A percentile compares a stretch with the other conserved stretches of the same genome.
phyloP scores from a whole-genome alignment of 2,797 vertebrate genomes.

The Picus viridis region DNA sequence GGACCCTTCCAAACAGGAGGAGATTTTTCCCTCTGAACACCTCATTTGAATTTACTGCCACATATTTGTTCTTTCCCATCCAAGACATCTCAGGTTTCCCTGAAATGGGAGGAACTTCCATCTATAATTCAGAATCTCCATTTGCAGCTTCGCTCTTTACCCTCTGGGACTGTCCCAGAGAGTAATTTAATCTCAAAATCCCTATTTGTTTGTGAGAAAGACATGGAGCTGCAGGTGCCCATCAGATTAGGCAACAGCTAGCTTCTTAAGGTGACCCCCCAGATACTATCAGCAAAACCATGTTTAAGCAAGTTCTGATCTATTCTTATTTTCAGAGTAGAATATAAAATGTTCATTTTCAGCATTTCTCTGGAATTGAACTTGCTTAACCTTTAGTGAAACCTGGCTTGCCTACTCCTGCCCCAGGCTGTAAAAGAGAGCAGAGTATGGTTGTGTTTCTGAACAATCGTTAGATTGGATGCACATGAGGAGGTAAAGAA shows the following conservation, averaged over 20 bases:
- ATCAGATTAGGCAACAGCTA: conserved; percentile 2
- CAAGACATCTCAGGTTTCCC: background rate
- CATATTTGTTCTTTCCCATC: background rate
- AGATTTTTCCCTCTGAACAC: background rate
- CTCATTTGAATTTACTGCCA: background rate
- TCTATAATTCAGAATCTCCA: background rate
- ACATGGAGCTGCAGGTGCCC: background rate
- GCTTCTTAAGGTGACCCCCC: conserved; percentile 14
- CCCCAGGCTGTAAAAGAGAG: background rate
- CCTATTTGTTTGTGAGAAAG: conserved; percentile 14
- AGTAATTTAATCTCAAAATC: conserved; percentile 29
- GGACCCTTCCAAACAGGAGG: background rate
- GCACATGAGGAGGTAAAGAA: conserved; percentile 20
- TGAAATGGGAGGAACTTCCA: background rate
- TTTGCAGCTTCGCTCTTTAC: conserved; percentile 13
- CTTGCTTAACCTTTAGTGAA: background rate
- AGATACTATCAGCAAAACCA: background rate
- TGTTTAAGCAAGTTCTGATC: conserved; percentile 18
- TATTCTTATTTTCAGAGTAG: conserved; percentile 6
- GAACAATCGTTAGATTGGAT: background rate
- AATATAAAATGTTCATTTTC: background rate
- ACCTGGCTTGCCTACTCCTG: background rate
- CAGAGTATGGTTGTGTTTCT: background rate
- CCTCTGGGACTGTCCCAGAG: background rate
- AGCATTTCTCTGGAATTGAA: conserved; percentile 6